Conservation (phyloP, 2,888 invertebrate genomes). For the Drosophila barbarae region DNA sequence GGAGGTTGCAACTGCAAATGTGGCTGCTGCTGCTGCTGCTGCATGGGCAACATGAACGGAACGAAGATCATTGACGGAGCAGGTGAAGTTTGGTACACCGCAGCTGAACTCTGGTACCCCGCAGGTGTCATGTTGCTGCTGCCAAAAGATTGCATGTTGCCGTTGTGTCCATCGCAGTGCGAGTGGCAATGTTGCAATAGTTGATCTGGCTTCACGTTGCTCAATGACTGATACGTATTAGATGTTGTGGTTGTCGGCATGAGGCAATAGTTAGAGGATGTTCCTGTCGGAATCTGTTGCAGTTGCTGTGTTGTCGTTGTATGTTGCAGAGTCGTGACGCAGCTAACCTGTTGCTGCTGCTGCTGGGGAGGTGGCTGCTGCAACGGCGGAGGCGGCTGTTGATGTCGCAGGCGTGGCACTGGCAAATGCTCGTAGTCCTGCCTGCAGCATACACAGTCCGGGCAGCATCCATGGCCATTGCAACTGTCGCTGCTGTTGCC, state of each 20-base stretch:
- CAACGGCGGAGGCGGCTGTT: slow-evolving; percentile 39
- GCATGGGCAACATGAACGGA: slow-evolving; percentile 31
- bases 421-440: slow-evolving; percentile 66
- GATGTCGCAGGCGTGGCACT: slow-evolving; percentile 60
- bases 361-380: slow-evolving; percentile 47
- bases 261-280: slow-evolving; percentile 27
- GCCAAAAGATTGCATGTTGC: slow-evolving; percentile 12
- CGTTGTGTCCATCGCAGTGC: slow-evolving; percentile 30
- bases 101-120: slow-evolving; percentile 30
- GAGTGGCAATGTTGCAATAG: slow-evolving; percentile 21
- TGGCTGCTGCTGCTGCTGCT: slow-evolving; percentile 19
- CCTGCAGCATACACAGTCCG: slow-evolving; percentile 49
- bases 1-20: slow-evolving; percentile 23
- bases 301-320: slow-evolving; percentile 53
- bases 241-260: slow-evolving; percentile 34
- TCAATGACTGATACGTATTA: slow-evolving; percentile 30
- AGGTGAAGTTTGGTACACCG: slow-evolving; percentile 23
- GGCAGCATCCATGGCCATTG: slow-evolving; percentile 37
- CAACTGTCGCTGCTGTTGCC: slow-evolving; percentile 28
- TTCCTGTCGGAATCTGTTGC: slow-evolving; percentile 28
- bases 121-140: slow-evolving; percentile 13
- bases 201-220: slow-evolving; percentile 15
- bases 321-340: slow-evolving; percentile 60
- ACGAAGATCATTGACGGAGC: slow-evolving; percentile 38
- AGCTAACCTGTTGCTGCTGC: slow-evolving; percentile 53